Evolutionary conservation across 2,888 invertebrate genomes (phyloP).

Genomic region (Dryobotodes eremita): DNA sequence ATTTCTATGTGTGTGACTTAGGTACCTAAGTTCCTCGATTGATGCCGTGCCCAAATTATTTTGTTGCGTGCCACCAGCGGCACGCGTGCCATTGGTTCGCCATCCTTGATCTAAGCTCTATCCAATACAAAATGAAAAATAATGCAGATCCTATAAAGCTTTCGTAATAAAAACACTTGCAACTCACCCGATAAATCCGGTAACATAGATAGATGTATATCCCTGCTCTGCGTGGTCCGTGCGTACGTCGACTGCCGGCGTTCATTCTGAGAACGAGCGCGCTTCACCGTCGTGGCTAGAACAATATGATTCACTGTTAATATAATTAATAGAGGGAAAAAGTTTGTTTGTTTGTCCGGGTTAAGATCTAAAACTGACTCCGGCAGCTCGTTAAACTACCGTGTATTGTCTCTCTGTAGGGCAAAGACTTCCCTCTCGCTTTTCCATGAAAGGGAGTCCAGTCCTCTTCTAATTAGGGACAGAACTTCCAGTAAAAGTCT

Average conservation of each 20-base stretch:
- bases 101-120: no score
- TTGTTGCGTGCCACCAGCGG: no score
- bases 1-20: no score
- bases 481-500: not conserved
- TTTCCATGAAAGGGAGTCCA: not conserved
- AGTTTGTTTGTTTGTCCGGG: not conserved
- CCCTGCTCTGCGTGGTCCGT: constrained; percentile 91
- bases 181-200: constrained; percentile 94
- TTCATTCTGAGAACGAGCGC: constrained; percentile 91
- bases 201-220: constrained; percentile 94
- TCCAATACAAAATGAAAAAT: no score
- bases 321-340: not conserved
- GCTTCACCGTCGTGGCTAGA: constrained; percentile 93
- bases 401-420: no score
- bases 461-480: not conserved
- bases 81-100: no score
- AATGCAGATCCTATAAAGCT: no score
- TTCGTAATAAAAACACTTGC: not conserved
- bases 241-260: constrained; percentile 91
- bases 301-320: constrained; percentile 26
- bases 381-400: no score
- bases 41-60: no score
- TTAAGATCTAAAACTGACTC: not conserved
- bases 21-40: no score
- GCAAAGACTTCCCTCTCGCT: no score